phyloP scores from a whole-genome alignment of 2,113 vertebrate genomes.

The Bos taurus region DNA sequence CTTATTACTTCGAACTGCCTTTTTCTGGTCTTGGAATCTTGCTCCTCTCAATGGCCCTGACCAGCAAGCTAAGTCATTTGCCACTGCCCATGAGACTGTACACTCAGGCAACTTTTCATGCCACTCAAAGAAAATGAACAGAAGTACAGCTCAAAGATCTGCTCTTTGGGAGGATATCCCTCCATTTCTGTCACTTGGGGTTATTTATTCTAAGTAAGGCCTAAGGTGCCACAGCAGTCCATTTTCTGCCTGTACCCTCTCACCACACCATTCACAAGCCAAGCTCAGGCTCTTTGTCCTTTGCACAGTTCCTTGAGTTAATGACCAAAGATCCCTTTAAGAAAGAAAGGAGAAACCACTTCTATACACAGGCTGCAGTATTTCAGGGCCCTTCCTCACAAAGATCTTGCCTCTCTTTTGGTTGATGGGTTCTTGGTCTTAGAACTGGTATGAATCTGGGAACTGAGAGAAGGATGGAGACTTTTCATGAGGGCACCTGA shows the following conservation, averaged over 20 bases:
- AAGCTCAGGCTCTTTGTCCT: not conserved
- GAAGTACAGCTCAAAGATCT: not conserved
- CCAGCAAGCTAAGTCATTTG: not conserved
- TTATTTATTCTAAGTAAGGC: not conserved
- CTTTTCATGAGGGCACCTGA: not conserved
- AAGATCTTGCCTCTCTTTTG: not conserved
- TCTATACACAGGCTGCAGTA: not conserved
- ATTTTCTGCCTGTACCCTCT: not conserved
- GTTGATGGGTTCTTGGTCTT: not conserved
- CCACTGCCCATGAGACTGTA: not conserved
- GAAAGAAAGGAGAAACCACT: not conserved
- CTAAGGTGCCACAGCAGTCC: not conserved
- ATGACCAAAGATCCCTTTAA: not conserved
- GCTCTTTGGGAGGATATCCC: not conserved
- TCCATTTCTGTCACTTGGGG: not conserved
- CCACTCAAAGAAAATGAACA: not conserved
- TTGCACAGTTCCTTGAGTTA: not conserved
- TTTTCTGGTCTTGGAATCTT: not conserved
- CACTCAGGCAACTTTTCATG: not conserved
- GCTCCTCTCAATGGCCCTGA: not conserved
- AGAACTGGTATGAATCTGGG: not conserved
- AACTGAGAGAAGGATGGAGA: not conserved
- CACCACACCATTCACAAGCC: not conserved
- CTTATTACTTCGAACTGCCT: not conserved
- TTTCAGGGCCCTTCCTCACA: not conserved